A percentile compares a stretch with the other conserved stretches of the same genome.
phyloP scores from a whole-genome alignment of 1,140 invertebrate species.

The Aplysia californica region DNA sequence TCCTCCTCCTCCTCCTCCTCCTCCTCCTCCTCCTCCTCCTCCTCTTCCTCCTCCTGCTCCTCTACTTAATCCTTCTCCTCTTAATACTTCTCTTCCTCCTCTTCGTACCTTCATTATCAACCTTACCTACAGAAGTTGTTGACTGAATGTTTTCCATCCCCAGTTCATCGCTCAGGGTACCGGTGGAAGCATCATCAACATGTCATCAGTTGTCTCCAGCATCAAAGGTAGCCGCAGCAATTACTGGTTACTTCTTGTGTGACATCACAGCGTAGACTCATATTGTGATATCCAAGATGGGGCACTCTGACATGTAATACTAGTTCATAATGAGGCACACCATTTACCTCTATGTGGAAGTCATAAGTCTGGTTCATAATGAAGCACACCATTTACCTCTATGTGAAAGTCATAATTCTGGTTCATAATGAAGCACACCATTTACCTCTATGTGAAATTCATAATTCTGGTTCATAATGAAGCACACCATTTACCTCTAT shows the following conservation, averaged over 20 bases:
- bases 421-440: neutral
- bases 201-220: slow-evolving; percentile 68
- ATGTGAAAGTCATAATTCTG: neutral
- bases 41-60: too few species aligned
- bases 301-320: neutral
- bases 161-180: slow-evolving; percentile 56
- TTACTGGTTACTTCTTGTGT: neutral
- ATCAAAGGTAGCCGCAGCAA: slow-evolving; percentile 62
- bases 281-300: neutral
- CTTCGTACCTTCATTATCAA: neutral
- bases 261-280: neutral
- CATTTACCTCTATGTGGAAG: neutral
- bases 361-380: neutral
- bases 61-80: too few species aligned
- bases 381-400: neutral
- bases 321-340: neutral
- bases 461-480: neutral
- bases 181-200: slow-evolving; percentile 66
- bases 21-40: too few species aligned
- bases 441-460: neutral
- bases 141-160: too few species aligned
- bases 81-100: too few species aligned
- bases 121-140: neutral
- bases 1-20: too few species aligned
- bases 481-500: neutral